Percentiles rank a stretch among this genome's conserved stretches.
phyloP scores from a whole-genome alignment of 2,113 vertebrate genomes.

The Vulpes ferrilata region DNA sequence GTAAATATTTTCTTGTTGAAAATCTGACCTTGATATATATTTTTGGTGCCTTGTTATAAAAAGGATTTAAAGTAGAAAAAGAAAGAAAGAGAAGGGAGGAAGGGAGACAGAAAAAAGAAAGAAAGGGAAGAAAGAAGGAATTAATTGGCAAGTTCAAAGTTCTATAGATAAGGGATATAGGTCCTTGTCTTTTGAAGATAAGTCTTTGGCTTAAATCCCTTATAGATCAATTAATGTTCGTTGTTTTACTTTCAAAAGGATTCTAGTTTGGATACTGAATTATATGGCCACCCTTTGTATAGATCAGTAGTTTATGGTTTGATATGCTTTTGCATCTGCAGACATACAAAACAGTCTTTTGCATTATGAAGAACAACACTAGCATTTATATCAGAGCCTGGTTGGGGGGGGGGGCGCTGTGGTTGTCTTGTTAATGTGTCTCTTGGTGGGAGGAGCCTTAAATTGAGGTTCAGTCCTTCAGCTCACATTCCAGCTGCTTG shows the following conservation, averaged over 20 bases:
- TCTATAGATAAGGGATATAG: background rate
- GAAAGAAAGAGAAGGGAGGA: background rate
- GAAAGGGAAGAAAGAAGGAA: background rate
- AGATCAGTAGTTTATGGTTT: background rate
- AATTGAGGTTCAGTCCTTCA: background rate
- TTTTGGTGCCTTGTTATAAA: background rate
- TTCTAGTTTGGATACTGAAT: background rate
- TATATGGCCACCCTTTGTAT: background rate
- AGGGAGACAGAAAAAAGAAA: background rate
- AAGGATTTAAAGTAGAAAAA: conserved; percentile 12
- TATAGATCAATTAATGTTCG: background rate
- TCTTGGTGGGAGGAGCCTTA: background rate
- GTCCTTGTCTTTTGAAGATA: background rate
- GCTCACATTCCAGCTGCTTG: background rate
- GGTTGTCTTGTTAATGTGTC: background rate
- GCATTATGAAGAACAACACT: background rate
- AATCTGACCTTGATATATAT: background rate
- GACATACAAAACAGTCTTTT: background rate
- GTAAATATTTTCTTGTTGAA: background rate
- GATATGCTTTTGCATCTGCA: background rate
- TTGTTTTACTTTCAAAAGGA: background rate
- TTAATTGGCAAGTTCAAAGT: background rate
- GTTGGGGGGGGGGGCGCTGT: background rate
- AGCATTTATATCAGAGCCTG: background rate
- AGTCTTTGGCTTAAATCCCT: background rate